These are phyloP conservation scores for Formica aserva DNA, from an alignment of 2,888 invertebrate genomes.

Conservation along the genomic window DNA sequence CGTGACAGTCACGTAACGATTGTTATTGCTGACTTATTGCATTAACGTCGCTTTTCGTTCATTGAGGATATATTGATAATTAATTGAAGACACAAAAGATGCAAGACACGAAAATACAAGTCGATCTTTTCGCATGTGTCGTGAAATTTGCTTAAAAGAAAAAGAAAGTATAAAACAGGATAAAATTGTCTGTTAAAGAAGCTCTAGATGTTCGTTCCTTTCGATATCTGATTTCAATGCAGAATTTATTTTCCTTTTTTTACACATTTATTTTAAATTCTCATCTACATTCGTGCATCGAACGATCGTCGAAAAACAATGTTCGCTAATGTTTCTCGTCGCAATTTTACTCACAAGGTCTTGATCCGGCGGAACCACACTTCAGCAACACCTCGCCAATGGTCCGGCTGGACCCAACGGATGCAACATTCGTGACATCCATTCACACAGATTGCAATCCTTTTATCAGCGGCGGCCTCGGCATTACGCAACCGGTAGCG, in stretches of 20 bases:
- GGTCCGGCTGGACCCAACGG: constrained; percentile 94
- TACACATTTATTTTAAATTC: background rate
- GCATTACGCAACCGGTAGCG: constrained; percentile 93
- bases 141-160: background rate
- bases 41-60: background rate
- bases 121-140: background rate
- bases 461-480: constrained; percentile 92
- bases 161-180: background rate
- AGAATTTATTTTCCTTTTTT: background rate
- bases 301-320: background rate
- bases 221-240: background rate
- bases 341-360: constrained; percentile 82
- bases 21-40: background rate
- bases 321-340: constrained; percentile 34
- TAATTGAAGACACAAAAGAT: background rate
- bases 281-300: background rate
- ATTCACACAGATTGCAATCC: constrained; percentile 95
- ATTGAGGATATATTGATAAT: background rate
- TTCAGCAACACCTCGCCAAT: constrained; percentile 93
- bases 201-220: background rate
- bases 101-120: background rate
- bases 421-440: constrained; percentile 95
- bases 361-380: constrained; percentile 97
- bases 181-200: background rate
- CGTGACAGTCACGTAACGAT: background rate